Evolutionary conservation across 2,113 vertebrate species (phyloP), one percentile per base, ranked within the genome.

Genomic region (Zapus hudsonius): DNA sequence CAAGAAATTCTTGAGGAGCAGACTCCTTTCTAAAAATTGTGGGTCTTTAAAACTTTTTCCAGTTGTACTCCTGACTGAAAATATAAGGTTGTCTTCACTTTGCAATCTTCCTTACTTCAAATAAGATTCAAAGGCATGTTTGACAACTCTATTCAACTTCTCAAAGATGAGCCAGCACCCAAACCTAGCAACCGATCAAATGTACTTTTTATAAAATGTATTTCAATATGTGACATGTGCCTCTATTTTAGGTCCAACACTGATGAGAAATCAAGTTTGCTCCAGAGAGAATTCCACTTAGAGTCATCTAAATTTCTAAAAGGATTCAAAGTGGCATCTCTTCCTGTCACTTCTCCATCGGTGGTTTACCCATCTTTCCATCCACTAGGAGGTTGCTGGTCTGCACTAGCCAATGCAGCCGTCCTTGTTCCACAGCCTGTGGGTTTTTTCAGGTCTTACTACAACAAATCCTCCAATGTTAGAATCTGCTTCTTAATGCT

Each of bases 1-100:
- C 19, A 88, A 92, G 59, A 93, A 90, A 57, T 52, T 90, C 20
- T 31, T 88, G 4, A 57, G 94, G 57, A 84, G 44, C 17, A 90
- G 42, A 75, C 74, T 92, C 13, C 42, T 11, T 55, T 38, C 33
- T 52, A 42, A 84, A 83, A 74, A 38, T 17, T 52, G 29, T 25
- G 66, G 16, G 7, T 36, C 3, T 67, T 83, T 57, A 44, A 11
- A 81, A 70, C 25, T n/a, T 36, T 89, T 87, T 59, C 27, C 44
- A 80, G 40, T 11, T 6, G 76, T 7, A n/a, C 13, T 61, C 42
- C 11, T 55, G 40, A 57, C 55, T 88, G 82, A 8, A 86, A 59
- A 57, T 19, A 57, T 61, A 22, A 92, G n/a, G n/a, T 36, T 22
- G 69, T 67, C 61, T 72, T 15, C 4, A 55, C 1, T 80, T 80